Percentiles rank a stretch among this genome's conserved stretches.
Conservation (phyloP, 1,140 invertebrate genomes). For the Hyposmocoma kahamanoa region DNA sequence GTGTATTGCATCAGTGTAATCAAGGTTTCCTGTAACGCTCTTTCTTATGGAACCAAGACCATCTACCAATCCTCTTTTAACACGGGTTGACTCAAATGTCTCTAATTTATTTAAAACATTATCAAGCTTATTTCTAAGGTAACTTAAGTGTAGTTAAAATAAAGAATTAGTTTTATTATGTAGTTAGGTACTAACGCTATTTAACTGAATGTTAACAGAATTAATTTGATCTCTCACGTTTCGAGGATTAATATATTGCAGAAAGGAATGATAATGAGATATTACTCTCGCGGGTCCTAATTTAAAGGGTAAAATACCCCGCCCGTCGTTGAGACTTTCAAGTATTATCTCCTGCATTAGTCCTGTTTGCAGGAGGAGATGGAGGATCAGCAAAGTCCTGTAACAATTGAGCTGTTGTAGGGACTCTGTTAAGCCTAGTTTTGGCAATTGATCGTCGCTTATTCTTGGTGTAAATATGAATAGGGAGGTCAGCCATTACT, state of each 20-base stretch:
- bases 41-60: conserved; percentile 22
- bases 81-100: conserved; percentile 8
- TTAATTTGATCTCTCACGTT: background rate
- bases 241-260: conserved; percentile 13
- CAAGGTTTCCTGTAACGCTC: conserved; percentile 20
- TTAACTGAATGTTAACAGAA: background rate
- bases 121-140: conserved; percentile 1
- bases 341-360: background rate
- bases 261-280: conserved; percentile 16
- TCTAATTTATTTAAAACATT: background rate
- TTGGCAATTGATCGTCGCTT: conserved; percentile 21
- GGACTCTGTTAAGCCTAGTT: conserved; percentile 15
- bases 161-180: conserved; percentile 5
- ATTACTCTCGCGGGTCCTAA: conserved; percentile 14
- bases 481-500: conserved; percentile 18
- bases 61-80: conserved; percentile 18
- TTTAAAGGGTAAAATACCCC: conserved; percentile 17
- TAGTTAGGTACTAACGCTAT: background rate
- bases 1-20: conserved; percentile 16
- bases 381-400: conserved; percentile 15
- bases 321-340: conserved; percentile 16
- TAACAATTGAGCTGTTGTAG: conserved; percentile 18
- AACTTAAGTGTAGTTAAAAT: background rate
- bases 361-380: conserved; percentile 2
- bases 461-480: conserved; percentile 22